Conservation (phyloP, 1,140 invertebrate genomes). For the Drosophila azteca region DNA sequence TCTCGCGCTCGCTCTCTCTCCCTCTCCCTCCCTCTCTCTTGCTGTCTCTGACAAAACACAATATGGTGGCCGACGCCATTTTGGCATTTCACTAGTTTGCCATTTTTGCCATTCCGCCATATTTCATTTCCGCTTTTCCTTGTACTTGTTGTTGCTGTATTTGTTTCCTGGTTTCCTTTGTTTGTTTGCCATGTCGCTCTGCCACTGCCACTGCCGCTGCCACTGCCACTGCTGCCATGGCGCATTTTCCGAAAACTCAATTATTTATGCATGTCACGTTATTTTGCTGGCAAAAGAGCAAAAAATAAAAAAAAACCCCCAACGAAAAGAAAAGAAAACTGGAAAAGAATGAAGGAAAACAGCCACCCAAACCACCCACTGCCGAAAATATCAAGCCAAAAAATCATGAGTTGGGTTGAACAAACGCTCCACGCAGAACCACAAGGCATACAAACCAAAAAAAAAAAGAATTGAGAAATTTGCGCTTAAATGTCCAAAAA, state of each 20-base stretch:
- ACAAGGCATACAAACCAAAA: too few species aligned
- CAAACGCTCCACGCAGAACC: too few species aligned
- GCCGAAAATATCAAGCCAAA: conserved; percentile 21
- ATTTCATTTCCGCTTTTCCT: conserved; percentile 63
- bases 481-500: conserved; percentile 55
- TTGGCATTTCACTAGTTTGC: conserved; percentile 62
- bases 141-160: conserved; percentile 46
- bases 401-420: conserved; percentile 44
- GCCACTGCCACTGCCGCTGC: conserved; percentile 21
- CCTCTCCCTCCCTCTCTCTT: neutral
- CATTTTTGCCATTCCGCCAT: conserved; percentile 65
- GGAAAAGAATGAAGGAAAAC: neutral
- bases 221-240: conserved; percentile 39
- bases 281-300: conserved; percentile 60
- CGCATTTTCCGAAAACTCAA: conserved; percentile 68
- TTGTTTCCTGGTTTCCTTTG: conserved; percentile 9
- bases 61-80: conserved; percentile 70
- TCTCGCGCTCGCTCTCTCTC: neutral
- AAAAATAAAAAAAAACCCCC: conserved; percentile 16
- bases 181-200: conserved; percentile 1
- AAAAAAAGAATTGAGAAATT: conserved; percentile 45
- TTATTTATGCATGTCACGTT: conserved; percentile 77
- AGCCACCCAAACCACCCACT: neutral
- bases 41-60: conserved; percentile 33
- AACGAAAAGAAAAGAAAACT: conserved; percentile 27